phyloP scores from a whole-genome alignment of 2,888 invertebrate species.

The Pantelozetes paolii region DNA sequence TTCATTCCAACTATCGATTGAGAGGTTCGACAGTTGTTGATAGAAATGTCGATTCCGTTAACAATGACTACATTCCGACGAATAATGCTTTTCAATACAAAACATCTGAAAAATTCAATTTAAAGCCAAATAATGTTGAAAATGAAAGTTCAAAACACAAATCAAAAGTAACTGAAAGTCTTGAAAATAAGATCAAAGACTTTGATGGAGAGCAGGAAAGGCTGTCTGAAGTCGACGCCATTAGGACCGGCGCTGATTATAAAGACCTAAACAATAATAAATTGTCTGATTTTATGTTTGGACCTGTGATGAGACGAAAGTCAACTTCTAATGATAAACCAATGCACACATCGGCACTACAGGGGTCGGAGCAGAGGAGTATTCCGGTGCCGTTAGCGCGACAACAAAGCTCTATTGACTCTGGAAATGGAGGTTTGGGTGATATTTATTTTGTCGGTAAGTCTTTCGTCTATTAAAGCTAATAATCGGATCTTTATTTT shows the following conservation, averaged over 20 bases:
- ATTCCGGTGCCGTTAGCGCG: slow-evolving; percentile 11
- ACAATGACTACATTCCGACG: not conserved
- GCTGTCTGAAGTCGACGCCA: not conserved
- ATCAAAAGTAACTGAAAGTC: not conserved
- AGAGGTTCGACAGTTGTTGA: not conserved
- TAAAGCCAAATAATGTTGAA: not conserved
- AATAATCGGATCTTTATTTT: not conserved
- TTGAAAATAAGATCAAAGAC: not conserved
- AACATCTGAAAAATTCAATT: not conserved
- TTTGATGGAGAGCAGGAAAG: slow-evolving; percentile 13
- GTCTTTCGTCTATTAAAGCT: slow-evolving; percentile 22
- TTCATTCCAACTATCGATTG: not conserved
- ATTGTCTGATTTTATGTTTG: not conserved
- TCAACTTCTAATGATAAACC: not conserved
- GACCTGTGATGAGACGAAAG: slow-evolving; percentile 15
- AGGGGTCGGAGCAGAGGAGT: slow-evolving; percentile 5
- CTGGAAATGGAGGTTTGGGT: slow-evolving; percentile 41
- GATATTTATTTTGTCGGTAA: slow-evolving; percentile 47
- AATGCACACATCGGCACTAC: not conserved
- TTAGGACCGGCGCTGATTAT: not conserved
- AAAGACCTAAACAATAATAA: not conserved
- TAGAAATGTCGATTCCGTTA: not conserved
- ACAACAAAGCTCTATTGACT: not conserved
- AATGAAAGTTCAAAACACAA: not conserved
- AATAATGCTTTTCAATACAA: not conserved